These are phyloP conservation scores for Ceuthmochares aereus DNA, from an alignment of 2,113 vertebrate genomes.

Conservation along the genomic window DNA sequence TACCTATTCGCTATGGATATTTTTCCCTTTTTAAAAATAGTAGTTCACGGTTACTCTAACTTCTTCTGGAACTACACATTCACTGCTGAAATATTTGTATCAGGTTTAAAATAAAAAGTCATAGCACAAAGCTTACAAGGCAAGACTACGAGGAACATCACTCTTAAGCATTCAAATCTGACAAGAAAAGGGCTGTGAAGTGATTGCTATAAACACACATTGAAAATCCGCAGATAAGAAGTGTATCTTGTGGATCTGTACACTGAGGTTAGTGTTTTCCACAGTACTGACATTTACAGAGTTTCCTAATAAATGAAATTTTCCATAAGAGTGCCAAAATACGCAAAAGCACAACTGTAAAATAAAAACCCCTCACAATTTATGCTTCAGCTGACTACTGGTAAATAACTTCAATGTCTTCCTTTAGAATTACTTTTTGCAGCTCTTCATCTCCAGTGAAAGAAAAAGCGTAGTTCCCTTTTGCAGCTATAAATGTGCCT, in stretches of 20 bases:
- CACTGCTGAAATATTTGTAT: neutral
- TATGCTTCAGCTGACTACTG: neutral
- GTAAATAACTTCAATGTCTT: neutral
- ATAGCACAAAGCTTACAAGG: neutral
- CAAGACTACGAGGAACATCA: neutral
- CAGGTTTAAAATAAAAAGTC: neutral
- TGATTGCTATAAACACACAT: neutral
- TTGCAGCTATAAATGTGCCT: neutral
- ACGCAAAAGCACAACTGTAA: neutral
- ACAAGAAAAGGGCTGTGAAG: neutral
- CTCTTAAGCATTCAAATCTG: neutral
- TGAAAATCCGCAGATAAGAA: neutral
- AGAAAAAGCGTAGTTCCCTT: neutral
- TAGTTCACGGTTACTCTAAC: neutral
- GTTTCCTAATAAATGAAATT: neutral
- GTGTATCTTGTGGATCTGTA: neutral
- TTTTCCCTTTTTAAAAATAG: neutral
- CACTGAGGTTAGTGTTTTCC: neutral
- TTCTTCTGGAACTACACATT: neutral
- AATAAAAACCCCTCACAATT: neutral
- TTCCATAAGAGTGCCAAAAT: neutral
- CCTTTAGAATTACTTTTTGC: neutral
- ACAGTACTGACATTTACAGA: neutral
- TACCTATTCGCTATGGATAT: neutral
- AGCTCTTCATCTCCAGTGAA: neutral